Conservation (phyloP, 2,113 vertebrate species). For the Heloderma charlesbogerti region DNA sequence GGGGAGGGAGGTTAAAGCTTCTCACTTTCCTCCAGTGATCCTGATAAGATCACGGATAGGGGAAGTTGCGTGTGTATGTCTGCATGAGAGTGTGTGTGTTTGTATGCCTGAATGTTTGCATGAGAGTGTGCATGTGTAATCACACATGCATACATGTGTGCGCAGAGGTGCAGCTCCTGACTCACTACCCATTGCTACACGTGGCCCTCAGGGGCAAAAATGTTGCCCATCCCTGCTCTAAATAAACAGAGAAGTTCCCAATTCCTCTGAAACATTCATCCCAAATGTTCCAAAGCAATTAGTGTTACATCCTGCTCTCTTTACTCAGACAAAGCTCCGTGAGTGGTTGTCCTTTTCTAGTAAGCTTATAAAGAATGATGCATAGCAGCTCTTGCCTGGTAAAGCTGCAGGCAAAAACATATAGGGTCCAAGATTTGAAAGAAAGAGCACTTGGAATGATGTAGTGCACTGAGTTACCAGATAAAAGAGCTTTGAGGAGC, state of each 20-base stretch:
- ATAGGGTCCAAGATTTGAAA: constrained; percentile 26
- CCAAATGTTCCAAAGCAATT: constrained; percentile 23
- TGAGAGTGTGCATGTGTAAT: too few relatives aligned
- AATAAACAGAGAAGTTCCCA: background rate
- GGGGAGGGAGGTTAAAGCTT: too few relatives aligned
- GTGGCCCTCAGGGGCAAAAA: background rate
- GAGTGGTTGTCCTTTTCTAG: constrained; percentile 17
- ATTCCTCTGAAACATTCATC: constrained; percentile 35
- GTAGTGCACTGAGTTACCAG: constrained; percentile 43
- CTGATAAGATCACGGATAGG: too few relatives aligned
- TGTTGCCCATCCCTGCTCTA: background rate
- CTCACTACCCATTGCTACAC: too few relatives aligned
- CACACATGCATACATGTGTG: too few relatives aligned
- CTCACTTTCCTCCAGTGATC: too few relatives aligned
- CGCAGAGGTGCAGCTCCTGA: too few relatives aligned
- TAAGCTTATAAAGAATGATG: constrained; percentile 21
- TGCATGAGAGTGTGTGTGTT: too few relatives aligned
- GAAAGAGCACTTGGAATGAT: constrained; percentile 52
- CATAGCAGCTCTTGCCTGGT: background rate
- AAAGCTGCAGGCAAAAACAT: constrained; percentile 46
- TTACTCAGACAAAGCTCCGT: constrained; percentile 17
- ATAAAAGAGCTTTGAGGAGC: constrained; percentile 64
- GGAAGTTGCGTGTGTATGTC: too few relatives aligned
- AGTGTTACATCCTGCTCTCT: background rate
- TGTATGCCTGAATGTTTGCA: too few relatives aligned